Evolutionary conservation across 2,797 vertebrate genomes (phyloP).

Genomic region (Xenentodon cancila): DNA sequence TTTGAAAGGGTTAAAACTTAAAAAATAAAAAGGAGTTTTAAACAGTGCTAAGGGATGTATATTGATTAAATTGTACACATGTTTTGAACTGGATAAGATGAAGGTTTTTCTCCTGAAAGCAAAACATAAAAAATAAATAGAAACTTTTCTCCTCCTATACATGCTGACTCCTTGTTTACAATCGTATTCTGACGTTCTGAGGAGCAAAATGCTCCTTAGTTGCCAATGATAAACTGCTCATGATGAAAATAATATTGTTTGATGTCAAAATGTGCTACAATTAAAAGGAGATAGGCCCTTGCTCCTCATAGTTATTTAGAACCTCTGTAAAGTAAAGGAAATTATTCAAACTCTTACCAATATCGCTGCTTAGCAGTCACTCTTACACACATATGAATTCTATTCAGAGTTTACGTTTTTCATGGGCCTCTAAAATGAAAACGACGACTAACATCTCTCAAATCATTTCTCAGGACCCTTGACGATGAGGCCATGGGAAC

Average conservation of each 20-base stretch:
- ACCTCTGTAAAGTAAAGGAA: slow-evolving; percentile 11
- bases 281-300: slow-evolving; percentile 2
- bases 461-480: slow-evolving; percentile 77
- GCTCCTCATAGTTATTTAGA: background rate
- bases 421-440: slow-evolving; percentile 54
- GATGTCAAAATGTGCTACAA: background rate
- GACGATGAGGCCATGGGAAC: slow-evolving; percentile 75
- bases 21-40: too few relatives aligned
- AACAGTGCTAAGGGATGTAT: too few relatives aligned
- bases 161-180: background rate
- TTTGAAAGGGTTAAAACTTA: too few relatives aligned
- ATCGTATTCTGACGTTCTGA: background rate
- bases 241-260: background rate
- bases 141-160: background rate
- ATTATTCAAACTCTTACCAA: slow-evolving; percentile 37
- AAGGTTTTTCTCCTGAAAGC: too few relatives aligned
- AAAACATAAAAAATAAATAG: too few relatives aligned
- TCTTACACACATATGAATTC: slow-evolving; percentile 28
- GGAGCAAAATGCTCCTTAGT: too few relatives aligned
- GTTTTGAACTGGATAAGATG: too few relatives aligned
- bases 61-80: too few relatives aligned
- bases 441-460: slow-evolving; percentile 57
- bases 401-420: slow-evolving; percentile 43
- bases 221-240: too few relatives aligned
- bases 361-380: slow-evolving; percentile 34